Base-by-base conservation (phyloP, 2,113 vertebrate genomes). In the Myxocyprinus asiaticus region DNA sequence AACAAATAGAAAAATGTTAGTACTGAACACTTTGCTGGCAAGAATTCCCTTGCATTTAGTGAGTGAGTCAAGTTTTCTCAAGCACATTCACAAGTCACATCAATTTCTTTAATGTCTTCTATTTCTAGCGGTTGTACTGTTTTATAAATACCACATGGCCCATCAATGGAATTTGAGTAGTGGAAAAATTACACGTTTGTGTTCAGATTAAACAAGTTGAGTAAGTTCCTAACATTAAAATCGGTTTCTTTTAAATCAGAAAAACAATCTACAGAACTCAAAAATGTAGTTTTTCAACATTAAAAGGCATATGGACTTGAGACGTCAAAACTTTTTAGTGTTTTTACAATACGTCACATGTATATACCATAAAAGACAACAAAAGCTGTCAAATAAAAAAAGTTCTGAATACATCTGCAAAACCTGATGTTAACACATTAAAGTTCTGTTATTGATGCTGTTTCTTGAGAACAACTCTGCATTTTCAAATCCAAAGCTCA, bases 311-410 rank as follows among this genome's bases (percentile, higher is more conserved):
- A 14, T 1, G 4, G 15, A 62, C 58, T 55, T 33, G 73, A 76
- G 62, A 55, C 1, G 4, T 65, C 47, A 76, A 65, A 65, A 88
- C 86, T 86, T 88, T 88, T 89, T 93, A 92, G 91, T 93, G 92
- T 93, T 93, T 89, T 88, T 87, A 91, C 88, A 85, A 91, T 86
- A 86, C 89, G 85, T 90, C 84, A 90, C 90, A 90, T 87, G 74
- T 89, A 33, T 33, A 87, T 88, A 90, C 89, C 91, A 85, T 84
- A 82, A 83, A 86, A 80, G 81, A 89, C 87, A 89, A 64, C 84
- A 84, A 81, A 88, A 83, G 86, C 85, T 85, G 86, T 83, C 82
- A 79, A 76, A 86, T 81, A 77, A 87, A 33, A 33, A 33, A 33
- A 33, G 22, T 33, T 33, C 22, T 33, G 22, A 33, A 33, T 33